A percentile compares a stretch with the other conserved stretches of the same genome.
These are phyloP conservation scores for Micromys minutus DNA, from an alignment of 2,113 vertebrate species.

Conservation along the genomic window DNA sequence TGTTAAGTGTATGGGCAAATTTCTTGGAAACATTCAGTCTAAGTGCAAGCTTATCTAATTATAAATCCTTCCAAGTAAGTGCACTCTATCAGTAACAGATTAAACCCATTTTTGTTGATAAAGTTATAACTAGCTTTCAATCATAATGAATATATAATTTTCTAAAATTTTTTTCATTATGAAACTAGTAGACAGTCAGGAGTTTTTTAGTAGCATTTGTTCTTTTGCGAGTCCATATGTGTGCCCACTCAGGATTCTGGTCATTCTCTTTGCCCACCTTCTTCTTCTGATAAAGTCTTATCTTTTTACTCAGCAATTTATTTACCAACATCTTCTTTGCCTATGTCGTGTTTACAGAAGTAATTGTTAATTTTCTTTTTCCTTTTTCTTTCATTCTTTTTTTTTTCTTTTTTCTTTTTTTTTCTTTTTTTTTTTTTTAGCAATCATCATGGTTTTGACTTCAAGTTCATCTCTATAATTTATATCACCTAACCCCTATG, in stretches of 20 bases:
- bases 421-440: background rate
- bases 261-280: background rate
- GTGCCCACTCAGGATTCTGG: background rate
- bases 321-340: background rate
- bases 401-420: too few relatives aligned
- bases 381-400: too few relatives aligned
- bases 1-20: background rate
- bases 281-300: background rate
- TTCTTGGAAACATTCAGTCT: background rate
- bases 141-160: conserved; percentile 1
- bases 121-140: background rate
- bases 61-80: conserved; percentile 27
- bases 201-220: background rate
- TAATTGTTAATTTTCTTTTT: background rate
- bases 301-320: background rate
- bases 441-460: background rate
- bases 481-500: background rate
- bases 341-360: background rate
- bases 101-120: conserved; percentile 8
- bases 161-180: background rate
- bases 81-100: background rate
- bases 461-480: background rate
- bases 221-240: background rate
- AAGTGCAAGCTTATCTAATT: background rate
- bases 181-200: conserved; percentile 2